A percentile compares a stretch with the other conserved stretches of the same genome.
phyloP scores from a whole-genome alignment of 1,140 invertebrate species.

The Eurosta solidaginis region DNA sequence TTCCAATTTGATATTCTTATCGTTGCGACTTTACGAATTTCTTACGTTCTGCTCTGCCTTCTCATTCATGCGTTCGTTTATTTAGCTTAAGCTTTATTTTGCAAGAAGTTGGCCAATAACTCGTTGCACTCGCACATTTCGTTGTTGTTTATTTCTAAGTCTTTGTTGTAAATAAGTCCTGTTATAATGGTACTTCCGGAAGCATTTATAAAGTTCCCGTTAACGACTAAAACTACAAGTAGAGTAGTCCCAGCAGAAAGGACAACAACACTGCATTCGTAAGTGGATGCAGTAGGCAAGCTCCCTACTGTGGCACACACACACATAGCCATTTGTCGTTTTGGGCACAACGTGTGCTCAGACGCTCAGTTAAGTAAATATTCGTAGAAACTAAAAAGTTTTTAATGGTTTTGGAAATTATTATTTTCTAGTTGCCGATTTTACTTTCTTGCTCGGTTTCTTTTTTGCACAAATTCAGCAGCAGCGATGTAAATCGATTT shows the following conservation, averaged over 20 bases:
- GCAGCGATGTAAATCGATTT: too few species aligned
- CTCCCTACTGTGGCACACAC: background rate
- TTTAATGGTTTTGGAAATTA: background rate
- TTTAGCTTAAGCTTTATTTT: background rate
- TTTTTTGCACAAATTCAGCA: too few species aligned
- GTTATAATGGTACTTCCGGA: slow-evolving; percentile 17
- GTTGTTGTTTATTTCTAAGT: slow-evolving; percentile 18
- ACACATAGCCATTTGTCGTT: too few species aligned
- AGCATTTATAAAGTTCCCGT: slow-evolving; percentile 19
- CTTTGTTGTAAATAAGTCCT: too few species aligned
- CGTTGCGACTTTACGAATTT: background rate
- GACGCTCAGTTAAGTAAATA: background rate
- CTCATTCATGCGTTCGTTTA: background rate
- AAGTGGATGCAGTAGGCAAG: background rate
- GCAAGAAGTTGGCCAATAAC: background rate
- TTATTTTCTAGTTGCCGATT: background rate
- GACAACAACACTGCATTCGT: background rate
- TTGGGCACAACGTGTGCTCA: background rate
- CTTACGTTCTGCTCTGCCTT: background rate
- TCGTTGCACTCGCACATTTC: background rate
- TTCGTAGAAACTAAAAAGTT: background rate
- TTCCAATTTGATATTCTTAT: too few species aligned
- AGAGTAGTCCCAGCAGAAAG: background rate
- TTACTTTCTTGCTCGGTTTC: background rate
- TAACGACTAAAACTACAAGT: background rate